A percentile compares a stretch with the other conserved stretches of the same genome.
Conservation (phyloP, 2,888 invertebrate species). For the Drosophila melanosoma region DNA sequence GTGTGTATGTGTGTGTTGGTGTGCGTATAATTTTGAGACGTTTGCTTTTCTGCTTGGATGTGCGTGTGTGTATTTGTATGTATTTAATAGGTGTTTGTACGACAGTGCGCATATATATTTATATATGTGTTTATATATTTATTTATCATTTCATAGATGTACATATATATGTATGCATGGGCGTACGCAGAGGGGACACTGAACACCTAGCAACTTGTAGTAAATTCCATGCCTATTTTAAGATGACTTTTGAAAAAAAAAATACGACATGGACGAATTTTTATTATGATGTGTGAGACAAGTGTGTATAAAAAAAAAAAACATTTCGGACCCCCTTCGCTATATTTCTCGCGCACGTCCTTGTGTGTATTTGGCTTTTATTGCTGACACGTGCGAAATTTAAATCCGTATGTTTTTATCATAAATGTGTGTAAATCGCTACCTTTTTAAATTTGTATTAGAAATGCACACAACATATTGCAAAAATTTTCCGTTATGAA, state of each 20-base stretch:
- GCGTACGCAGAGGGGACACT: neutral
- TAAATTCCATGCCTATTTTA: neutral
- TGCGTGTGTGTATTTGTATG: slow-evolving; percentile 3
- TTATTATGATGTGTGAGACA: neutral
- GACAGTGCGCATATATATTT: neutral
- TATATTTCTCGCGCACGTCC: neutral
- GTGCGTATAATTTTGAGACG: slow-evolving; percentile 43
- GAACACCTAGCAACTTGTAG: neutral
- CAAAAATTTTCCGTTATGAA: neutral
- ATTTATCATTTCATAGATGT: slow-evolving; percentile 14
- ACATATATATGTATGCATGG: slow-evolving; percentile 8
- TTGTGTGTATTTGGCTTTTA: neutral
- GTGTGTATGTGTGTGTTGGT: slow-evolving; percentile 23
- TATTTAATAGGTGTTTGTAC: neutral
- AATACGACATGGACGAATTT: too few species aligned
- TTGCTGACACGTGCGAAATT: neutral
- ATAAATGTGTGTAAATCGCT: neutral
- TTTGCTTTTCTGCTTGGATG: slow-evolving; percentile 8
- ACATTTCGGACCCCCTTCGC: neutral
- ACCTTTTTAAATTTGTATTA: neutral
- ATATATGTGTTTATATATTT: slow-evolving; percentile 3
- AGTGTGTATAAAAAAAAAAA: neutral
- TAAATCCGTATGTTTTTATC: neutral
- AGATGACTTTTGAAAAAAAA: neutral
- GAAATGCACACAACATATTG: neutral